These are phyloP conservation scores for Oxytorus armatus DNA, from an alignment of 2,888 invertebrate genomes.

Conservation along the genomic window DNA sequence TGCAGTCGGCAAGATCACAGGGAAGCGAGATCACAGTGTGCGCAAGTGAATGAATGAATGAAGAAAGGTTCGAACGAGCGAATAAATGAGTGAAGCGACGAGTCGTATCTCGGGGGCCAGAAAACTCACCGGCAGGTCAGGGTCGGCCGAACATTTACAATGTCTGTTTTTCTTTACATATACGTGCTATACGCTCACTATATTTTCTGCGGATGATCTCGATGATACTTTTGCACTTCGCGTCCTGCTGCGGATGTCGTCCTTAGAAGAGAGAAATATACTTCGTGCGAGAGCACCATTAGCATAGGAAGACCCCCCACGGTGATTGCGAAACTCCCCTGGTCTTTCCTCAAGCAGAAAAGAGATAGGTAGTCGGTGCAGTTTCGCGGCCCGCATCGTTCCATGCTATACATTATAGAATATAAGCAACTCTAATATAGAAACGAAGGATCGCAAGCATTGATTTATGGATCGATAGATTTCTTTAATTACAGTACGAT, in stretches of 20 bases:
- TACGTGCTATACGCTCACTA: slow-evolving; percentile 4
- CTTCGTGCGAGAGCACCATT: slow-evolving; percentile 84
- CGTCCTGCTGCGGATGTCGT: slow-evolving; percentile 48
- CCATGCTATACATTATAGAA: slow-evolving; percentile 80
- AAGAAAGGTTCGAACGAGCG: slow-evolving; percentile 27
- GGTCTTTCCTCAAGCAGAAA: slow-evolving; percentile 55
- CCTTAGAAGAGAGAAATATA: slow-evolving; percentile 59
- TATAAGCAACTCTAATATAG: slow-evolving; percentile 81
- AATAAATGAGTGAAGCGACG: slow-evolving; percentile 67
- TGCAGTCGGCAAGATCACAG: slow-evolving; percentile 82
- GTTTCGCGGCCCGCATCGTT: slow-evolving; percentile 66
- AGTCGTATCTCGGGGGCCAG: slow-evolving; percentile 68
- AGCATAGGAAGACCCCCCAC: slow-evolving; percentile 84
- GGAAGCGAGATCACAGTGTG: slow-evolving; percentile 40
- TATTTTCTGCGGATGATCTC: slow-evolving; percentile 46
- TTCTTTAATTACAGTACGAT: slow-evolving; percentile 85
- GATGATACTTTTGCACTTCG: slow-evolving; percentile 62
- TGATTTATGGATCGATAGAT: slow-evolving; percentile 84
- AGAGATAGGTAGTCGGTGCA: slow-evolving; percentile 22
- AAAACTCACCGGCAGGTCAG: slow-evolving; percentile 76
- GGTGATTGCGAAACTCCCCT: slow-evolving; percentile 77
- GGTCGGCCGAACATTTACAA: slow-evolving; percentile 74
- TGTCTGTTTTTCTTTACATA: slow-evolving; percentile 25
- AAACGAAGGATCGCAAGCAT: slow-evolving; percentile 82
- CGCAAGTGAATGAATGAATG: slow-evolving; percentile 40